Evolutionary conservation across 2,888 invertebrate species (phyloP).

Genomic region (Tridacna crocea): DNA sequence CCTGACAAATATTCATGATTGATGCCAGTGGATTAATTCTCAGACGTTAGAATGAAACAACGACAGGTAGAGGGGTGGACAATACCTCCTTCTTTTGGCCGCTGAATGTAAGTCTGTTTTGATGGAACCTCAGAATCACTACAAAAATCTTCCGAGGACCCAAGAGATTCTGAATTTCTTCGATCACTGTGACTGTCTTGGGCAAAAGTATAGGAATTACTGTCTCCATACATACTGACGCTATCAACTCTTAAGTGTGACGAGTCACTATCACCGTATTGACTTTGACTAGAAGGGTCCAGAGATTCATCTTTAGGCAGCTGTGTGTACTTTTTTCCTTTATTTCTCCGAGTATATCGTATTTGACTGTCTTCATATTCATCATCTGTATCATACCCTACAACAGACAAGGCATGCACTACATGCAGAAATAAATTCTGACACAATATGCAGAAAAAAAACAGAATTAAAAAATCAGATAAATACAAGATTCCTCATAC

Average conservation of each 20-base stretch:
- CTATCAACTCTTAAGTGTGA: conserved; percentile 55
- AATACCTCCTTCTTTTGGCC: conserved; percentile 67
- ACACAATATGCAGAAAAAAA: conserved; percentile 26
- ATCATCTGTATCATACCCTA: conserved; percentile 83
- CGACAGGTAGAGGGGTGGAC: neutral
- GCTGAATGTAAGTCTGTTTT: conserved; percentile 79
- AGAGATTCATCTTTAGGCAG: conserved; percentile 78
- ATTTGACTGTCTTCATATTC: conserved; percentile 74
- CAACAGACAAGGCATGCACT: conserved; percentile 65
- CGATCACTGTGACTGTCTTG: conserved; percentile 65
- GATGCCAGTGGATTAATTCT: no score
- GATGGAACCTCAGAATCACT: conserved; percentile 77
- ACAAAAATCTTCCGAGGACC: conserved; percentile 76
- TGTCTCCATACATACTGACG: conserved; percentile 63
- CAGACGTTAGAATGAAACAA: no score
- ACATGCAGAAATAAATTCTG: conserved; percentile 45
- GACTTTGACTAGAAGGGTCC: conserved; percentile 57
- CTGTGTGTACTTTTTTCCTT: conserved; percentile 81
- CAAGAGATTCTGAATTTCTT: conserved; percentile 69
- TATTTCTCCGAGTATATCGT: conserved; percentile 75
- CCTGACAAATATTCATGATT: no score
- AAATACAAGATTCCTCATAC: neutral
- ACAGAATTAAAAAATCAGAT: neutral
- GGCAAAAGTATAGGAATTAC: conserved; percentile 61
- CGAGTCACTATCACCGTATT: conserved; percentile 47